Evolutionary conservation across 2,888 invertebrate genomes (phyloP).

Genomic region (Netelia inedita): DNA sequence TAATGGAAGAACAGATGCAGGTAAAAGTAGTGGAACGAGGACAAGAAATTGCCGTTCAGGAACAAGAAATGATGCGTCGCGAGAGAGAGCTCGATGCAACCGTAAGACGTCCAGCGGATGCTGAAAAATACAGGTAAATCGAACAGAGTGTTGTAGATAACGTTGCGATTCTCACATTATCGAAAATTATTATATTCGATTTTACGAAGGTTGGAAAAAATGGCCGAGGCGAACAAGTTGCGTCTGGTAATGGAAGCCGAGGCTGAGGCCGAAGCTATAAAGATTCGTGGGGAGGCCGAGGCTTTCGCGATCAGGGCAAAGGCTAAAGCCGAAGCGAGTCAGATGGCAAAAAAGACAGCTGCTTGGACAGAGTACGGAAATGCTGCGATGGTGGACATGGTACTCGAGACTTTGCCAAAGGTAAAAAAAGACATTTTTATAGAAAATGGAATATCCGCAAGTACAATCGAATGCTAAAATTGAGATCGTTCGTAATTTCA

Average conservation of each 20-base stretch:
- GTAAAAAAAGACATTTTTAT: slow-evolving; percentile 85
- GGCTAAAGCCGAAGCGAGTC: slow-evolving; percentile 98
- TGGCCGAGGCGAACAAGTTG: slow-evolving; percentile 96
- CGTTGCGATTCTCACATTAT: background rate
- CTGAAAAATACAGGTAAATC: slow-evolving; percentile 91
- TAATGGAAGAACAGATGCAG: slow-evolving; percentile 99
- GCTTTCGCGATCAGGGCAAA: slow-evolving; percentile 97
- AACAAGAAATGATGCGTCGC: slow-evolving; percentile 97
- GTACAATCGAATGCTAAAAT: background rate
- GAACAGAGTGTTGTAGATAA: slow-evolving; percentile 1
- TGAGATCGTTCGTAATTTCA: slow-evolving; percentile 81
- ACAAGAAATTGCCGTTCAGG: slow-evolving; percentile 97
- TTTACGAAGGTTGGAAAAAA: slow-evolving; percentile 91
- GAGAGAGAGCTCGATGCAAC: slow-evolving; percentile 97
- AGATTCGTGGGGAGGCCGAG: slow-evolving; percentile 94
- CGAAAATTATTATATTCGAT: background rate
- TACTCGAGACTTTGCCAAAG: slow-evolving; percentile 97
- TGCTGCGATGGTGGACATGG: slow-evolving; percentile 98
- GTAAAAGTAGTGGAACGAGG: slow-evolving; percentile 96
- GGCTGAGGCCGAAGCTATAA: slow-evolving; percentile 96
- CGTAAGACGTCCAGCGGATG: slow-evolving; percentile 97
- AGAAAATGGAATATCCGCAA: too few species aligned
- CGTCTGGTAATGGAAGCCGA: slow-evolving; percentile 97
- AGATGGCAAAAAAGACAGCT: slow-evolving; percentile 98
- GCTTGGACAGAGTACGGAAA: slow-evolving; percentile 98